Conservation (phyloP, 64 coral and sea anemone species). For the Cladopsammia gracilis region DNA sequence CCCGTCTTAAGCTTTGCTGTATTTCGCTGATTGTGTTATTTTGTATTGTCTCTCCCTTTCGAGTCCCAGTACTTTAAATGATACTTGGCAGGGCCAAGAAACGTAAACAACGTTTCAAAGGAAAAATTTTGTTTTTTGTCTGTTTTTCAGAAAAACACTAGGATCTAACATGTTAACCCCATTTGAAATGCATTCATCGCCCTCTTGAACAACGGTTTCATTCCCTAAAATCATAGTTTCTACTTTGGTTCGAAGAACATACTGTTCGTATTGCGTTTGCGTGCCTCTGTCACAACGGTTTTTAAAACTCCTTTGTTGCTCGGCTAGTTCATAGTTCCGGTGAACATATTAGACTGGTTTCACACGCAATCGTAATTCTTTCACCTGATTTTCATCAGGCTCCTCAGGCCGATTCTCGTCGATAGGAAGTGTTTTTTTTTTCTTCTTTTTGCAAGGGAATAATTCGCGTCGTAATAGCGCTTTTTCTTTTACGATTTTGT, state of each 20-base stretch:
- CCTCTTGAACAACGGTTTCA: no score
- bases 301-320: constrained; percentile 63
- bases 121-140: constrained; percentile 70
- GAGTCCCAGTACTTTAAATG: constrained; percentile 51
- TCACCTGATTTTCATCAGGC: constrained; percentile 52
- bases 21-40: constrained; percentile 18
- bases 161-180: constrained; percentile 15
- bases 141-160: constrained; percentile 42
- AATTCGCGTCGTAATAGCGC: neutral
- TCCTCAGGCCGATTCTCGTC: no score
- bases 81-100: constrained; percentile 72
- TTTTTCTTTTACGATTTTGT: no score
- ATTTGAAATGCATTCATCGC: no score
- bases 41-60: constrained; percentile 2
- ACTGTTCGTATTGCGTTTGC: constrained; percentile 62
- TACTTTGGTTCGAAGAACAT: no score
- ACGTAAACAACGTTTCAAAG: no score
- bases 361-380: constrained; percentile 14
- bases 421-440: no score
- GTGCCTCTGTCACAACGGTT: constrained; percentile 42
- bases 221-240: no score
- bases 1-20: constrained; percentile 36
- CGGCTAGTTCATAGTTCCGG: constrained; percentile 36
- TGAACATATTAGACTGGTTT: neutral
- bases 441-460: no score